Evolutionary conservation across 2,888 invertebrate genomes (phyloP).

Genomic region (Pardosa pseudoannulata): DNA sequence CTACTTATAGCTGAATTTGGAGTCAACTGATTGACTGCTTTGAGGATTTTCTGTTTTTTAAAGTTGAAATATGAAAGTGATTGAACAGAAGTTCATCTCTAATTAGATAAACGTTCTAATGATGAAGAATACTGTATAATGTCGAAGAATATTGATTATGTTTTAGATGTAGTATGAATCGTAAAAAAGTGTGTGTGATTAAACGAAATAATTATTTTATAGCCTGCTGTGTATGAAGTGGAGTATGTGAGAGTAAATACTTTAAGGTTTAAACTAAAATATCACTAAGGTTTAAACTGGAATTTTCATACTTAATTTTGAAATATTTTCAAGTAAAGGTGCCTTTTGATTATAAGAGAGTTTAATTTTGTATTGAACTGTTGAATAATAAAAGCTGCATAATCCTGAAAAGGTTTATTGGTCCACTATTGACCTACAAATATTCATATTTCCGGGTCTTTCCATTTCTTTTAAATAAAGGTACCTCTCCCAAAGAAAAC

Average conservation of each 20-base stretch:
- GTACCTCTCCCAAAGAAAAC: not conserved
- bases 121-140: no score
- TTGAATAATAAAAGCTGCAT: not conserved
- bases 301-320: not conserved
- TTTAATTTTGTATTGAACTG: constrained; percentile 45
- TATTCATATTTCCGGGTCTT: no score
- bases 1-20: no score
- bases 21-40: no score
- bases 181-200: not conserved
- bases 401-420: not conserved
- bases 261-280: not conserved
- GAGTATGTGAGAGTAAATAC: not conserved
- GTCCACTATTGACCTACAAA: not conserved
- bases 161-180: no score
- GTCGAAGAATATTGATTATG: no score
- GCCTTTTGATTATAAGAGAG: constrained; percentile 58
- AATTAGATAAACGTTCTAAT: no score
- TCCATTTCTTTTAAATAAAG: no score
- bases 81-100: no score
- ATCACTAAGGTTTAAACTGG: not conserved
- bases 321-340: constrained; percentile 13
- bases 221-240: not conserved
- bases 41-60: no score
- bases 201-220: not conserved
- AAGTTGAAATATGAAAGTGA: no score